Evolutionary conservation across 1,140 invertebrate species (phyloP), one percentile per base, ranked within the genome.

Genomic region (Bombus picipes): DNA sequence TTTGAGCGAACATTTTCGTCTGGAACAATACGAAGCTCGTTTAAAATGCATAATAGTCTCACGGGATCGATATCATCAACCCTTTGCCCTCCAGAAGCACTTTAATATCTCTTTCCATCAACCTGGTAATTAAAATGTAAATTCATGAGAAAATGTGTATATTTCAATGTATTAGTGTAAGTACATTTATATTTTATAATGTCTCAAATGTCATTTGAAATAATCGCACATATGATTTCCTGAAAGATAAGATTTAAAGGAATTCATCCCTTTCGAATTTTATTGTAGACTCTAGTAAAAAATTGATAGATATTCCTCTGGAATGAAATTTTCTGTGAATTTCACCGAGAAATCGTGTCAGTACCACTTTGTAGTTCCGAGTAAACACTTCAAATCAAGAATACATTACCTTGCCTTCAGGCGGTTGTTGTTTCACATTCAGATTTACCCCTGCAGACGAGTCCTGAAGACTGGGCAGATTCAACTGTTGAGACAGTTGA

Each of bases 1-100:
- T 98, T 95, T 99, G 98, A n/a, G 98, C 98, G 95, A 99, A 99
- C 92, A 99, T 98, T 95, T 98, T 98, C 8, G 97, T 98, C 97
- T 98, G 95, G 81, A 95, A 96, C 91, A 82, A 77, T 25, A 6
- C 72, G 1, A 41, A 34, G n/a, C 32, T 10, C 34, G 25, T n/a
- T 59, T 65, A 12, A 25, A 37, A 57, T 6, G 57, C 3, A n/a
- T 12, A 10, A 57, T 4, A 15, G 6, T 22, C 76, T n/a, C 28
- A 22, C 10, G 28, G 28, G 59, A 62, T 62, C 59, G 59, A 62
- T n/a, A n/a, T 62, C 1, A 5, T 13, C 9, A 5, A 28, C 28
- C 59, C 28, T 62, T 62, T 62, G 59, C 10, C 12, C 59, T n/a
- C 28, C 10, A 10, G 28, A 28, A 28, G 3, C 10, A 62, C n/a